These are phyloP conservation scores for Argynnis bischoffii DNA, from an alignment of 2,888 invertebrate genomes.

Conservation along the genomic window DNA sequence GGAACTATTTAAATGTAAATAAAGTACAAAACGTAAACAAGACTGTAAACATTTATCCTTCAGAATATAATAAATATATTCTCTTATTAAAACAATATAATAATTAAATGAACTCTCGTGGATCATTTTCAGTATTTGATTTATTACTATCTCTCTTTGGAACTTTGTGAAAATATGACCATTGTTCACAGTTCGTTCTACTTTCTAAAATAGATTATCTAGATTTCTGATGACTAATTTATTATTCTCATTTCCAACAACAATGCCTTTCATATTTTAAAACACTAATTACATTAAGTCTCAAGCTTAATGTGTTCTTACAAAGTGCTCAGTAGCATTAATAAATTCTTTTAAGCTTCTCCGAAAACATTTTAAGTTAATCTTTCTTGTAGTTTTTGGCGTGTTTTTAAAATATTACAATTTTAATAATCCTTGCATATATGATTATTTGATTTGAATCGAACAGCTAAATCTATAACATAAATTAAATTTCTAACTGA, in stretches of 20 bases:
- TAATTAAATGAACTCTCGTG: slow-evolving; percentile 12
- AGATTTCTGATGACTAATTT: slow-evolving; percentile 18
- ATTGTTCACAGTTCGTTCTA: slow-evolving; percentile 16
- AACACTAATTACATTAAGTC: slow-evolving; percentile 7
- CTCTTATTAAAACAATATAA: slow-evolving; percentile 6
- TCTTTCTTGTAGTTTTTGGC: no score
- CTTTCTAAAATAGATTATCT: slow-evolving; percentile 20
- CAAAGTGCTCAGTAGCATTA: slow-evolving; percentile 4
- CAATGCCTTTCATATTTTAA: slow-evolving; percentile 12
- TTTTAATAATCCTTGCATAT: no score
- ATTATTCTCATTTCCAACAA: slow-evolving; percentile 13
- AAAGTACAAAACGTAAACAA: neutral
- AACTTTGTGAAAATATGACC: slow-evolving; percentile 18
- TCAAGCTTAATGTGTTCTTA: slow-evolving; percentile 7
- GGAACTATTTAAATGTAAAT: neutral
- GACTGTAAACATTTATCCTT: neutral
- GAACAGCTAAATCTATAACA: no score
- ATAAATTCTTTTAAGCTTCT: slow-evolving; percentile 9
- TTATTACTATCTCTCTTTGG: slow-evolving; percentile 12
- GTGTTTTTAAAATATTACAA: no score
- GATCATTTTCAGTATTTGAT: slow-evolving; percentile 18
- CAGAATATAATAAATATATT: slow-evolving; percentile 1
- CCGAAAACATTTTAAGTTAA: neutral
- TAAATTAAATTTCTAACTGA: no score
- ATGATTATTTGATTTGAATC: no score